Conservation (phyloP, 2,113 vertebrate species). For the Hoplias malabaricus region DNA sequence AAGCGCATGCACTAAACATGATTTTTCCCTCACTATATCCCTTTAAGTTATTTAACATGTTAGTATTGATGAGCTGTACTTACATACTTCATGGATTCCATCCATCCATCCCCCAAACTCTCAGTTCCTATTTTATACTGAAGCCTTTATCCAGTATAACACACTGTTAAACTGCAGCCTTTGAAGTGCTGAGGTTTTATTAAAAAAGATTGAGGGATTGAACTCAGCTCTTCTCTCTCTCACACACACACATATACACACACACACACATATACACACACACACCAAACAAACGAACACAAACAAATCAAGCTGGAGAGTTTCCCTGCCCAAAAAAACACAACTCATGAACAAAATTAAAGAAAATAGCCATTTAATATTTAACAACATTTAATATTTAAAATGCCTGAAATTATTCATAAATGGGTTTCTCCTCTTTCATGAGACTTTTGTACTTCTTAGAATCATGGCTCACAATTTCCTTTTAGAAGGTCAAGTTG, state of each 20-base stretch:
- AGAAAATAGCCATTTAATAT: neutral
- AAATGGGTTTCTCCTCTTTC: neutral
- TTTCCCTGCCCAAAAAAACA: neutral
- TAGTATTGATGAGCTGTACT: too few species aligned
- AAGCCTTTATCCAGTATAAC: neutral
- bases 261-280: too few species aligned
- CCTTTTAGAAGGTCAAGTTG: too few species aligned
- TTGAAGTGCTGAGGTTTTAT: neutral
- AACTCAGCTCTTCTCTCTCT: neutral
- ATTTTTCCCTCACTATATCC: too few species aligned
- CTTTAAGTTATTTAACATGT: too few species aligned
- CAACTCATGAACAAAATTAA: neutral
- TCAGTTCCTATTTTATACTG: constrained; percentile 2
- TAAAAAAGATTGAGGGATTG: neutral
- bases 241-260: too few species aligned
- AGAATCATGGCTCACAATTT: neutral
- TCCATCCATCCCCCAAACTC: neutral
- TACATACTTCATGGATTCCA: too few species aligned
- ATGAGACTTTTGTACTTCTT: neutral
- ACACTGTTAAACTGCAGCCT: neutral
- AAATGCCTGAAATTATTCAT: neutral
- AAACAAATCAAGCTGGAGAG: neutral
- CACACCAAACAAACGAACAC: neutral
- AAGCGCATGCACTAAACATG: too few species aligned
- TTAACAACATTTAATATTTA: neutral